Base-by-base conservation (phyloP, 2,888 invertebrate genomes). In the Perdita meconis region DNA sequence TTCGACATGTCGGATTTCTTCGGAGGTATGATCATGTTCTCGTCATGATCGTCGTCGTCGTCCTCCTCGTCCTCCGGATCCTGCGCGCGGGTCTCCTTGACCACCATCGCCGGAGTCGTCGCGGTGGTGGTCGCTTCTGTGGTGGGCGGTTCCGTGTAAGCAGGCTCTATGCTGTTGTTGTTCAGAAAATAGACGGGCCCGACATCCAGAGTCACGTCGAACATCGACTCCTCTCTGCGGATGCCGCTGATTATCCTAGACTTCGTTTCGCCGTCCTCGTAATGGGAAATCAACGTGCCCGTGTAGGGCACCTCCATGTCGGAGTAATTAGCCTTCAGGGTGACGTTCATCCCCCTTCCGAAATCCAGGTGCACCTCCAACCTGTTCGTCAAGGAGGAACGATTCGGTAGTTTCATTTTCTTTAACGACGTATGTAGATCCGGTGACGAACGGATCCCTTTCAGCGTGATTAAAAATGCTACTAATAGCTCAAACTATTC, bases 271-370 rank as follows among this genome's bases (percentile, higher is more conserved):
- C 94, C 93, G 78, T 96, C 95, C 76, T 94, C 94, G 90, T 96
- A 96, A 73, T 94, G 93, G 1, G 97, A 95, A 60, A 95, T 94
- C 50, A 97, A 93, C 73, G 94, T 95, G 4, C 95, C 97, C 30
- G 94, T 94, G 89, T 97, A 97, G 36, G 96, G 96, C 0, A 95
- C 94, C 84, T 97, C 97, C 65, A 95, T 93, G 75, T 95, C 95
- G 0, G 96, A 95, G 86, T 95, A 94, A 88, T 96, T 96, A 1
- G 96, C 97, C 63, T 93, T 93, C 19, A 97, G 93, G 0, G 96
- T 96, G 0, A 97, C 96, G 90, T 97, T 97, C 61, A 97, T 95
- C 1, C 95, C 97, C 0, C 97, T 97, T 34, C 96, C 97, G 2
- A 96, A 95, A 89, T 95, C 95, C 68, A 97, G 92, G 87, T 94